A percentile compares a stretch with the other conserved stretches of the same genome.
Evolutionary conservation across 2,888 invertebrate genomes (phyloP).

Genomic region (Apamea crenata): DNA sequence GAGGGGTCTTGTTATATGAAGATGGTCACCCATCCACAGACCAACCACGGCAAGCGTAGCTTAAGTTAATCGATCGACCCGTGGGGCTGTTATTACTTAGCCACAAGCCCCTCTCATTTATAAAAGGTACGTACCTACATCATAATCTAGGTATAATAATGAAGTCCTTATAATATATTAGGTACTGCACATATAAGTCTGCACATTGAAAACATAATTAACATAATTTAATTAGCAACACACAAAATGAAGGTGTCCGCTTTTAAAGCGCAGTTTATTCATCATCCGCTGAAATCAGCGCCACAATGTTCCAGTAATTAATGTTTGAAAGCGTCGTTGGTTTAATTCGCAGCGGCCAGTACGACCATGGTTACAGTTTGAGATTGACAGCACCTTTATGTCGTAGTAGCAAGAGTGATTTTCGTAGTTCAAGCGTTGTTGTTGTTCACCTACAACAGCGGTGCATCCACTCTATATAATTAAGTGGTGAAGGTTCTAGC

Average conservation of each 20-base stretch:
- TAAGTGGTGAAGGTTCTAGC: conserved; percentile 16
- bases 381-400: neutral
- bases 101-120: no score
- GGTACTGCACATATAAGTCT: neutral
- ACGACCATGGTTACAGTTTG: neutral
- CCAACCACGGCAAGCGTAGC: no score
- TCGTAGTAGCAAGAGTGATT: neutral
- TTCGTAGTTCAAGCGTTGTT: conserved; percentile 1
- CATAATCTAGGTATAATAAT: neutral
- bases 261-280: conserved; percentile 47
- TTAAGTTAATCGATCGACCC: no score
- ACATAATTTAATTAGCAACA: conserved; percentile 51
- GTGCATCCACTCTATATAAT: conserved; percentile 23
- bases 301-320: conserved; percentile 62
- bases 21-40: no score
- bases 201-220: conserved; percentile 37
- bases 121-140: neutral
- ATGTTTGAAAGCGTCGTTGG: conserved; percentile 45
- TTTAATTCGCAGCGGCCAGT: conserved; percentile 42
- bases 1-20: no score
- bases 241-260: conserved; percentile 29
- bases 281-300: conserved; percentile 48
- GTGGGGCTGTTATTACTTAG: no score
- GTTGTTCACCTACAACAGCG: neutral
- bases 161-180: neutral